Percentiles rank a stretch among this genome's conserved stretches.
phyloP scores from a whole-genome alignment of 2,888 invertebrate genomes.

The Mycalesis mineus region DNA sequence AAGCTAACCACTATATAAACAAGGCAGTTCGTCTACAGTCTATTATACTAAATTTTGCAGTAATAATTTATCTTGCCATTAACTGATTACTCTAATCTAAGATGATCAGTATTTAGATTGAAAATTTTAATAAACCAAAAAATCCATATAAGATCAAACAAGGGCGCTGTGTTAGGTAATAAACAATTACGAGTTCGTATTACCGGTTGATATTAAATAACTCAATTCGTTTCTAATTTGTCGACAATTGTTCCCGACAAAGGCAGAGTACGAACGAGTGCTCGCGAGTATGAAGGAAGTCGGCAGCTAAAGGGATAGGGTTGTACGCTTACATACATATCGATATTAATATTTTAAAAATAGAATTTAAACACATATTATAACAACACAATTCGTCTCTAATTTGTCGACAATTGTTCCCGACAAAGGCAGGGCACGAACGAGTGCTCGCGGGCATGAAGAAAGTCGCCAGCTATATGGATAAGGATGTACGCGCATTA shows the following conservation, averaged over 20 bases:
- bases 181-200: constrained; percentile 61
- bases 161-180: constrained; percentile 25
- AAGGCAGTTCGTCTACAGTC: too few relatives aligned
- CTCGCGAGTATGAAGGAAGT: constrained; percentile 77
- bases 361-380: too few relatives aligned
- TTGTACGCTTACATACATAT: constrained; percentile 32
- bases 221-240: constrained; percentile 79
- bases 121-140: neutral
- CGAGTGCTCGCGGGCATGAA: constrained; percentile 77
- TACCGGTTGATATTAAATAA: constrained; percentile 75
- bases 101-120: too few relatives aligned
- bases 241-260: constrained; percentile 78
- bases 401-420: constrained; percentile 78
- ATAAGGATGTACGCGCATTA: constrained; percentile 40
- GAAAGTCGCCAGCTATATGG: constrained; percentile 71
- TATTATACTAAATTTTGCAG: too few relatives aligned
- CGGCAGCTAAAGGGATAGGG: constrained; percentile 62
- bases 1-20: too few relatives aligned
- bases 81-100: too few relatives aligned
- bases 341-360: constrained; percentile 34
- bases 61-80: too few relatives aligned
- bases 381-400: constrained; percentile 79
- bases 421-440: constrained; percentile 76
- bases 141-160: constrained; percentile 23
- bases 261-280: constrained; percentile 76